Evolutionary conservation across 2,888 invertebrate species (phyloP), one percentile per base, ranked within the genome.

Genomic region (Tolmerus cingulatus): DNA sequence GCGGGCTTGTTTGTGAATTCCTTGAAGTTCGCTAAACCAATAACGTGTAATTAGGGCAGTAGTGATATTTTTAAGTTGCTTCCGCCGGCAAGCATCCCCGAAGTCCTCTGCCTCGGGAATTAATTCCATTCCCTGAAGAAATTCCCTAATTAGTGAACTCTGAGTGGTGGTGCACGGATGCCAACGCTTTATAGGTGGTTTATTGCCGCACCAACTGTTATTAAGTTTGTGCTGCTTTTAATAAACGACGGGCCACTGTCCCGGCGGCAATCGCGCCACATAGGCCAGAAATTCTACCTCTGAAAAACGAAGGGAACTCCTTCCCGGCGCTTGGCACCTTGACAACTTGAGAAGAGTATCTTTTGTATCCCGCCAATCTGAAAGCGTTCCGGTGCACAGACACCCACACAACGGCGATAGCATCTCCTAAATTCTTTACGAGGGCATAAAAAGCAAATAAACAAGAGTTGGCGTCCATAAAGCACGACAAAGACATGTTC

Each of bases 351-450:
- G 66, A 66, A 66, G 23, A 23, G 27, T 27, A 5, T 43, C 78
- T 19, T 77, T 19, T 79, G 43, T 79, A 30, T 78, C 46, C 12
- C 43, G 40, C 14, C 40, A 27, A 5, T 43, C 23, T 12, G 2
- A 79, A 79, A 16, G 51, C 43, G 27, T 51, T 79, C 51, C 23
- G 30, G 79, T 79, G 46, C 76, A 34, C 34, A 76, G 34, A 2
- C 76, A 74, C 37, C 76, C 76, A 76, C 27, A 76, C 37, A 8
- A n/a, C 7, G 51, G 30, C 16, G 76, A 87, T 82, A 66, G 40
- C 87, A 84, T 82, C 76, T 84, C 74, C 84, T 82, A 84, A 87
- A 82, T 84, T 87, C 82, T 87, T 87, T 87, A 87, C 84, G 82
- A 84, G 84, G 82, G 43, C 76, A 87, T 87, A 87, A 87, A 87